phyloP scores from a whole-genome alignment of 2,113 vertebrate genomes.

The Camarhynchus parvulus region DNA sequence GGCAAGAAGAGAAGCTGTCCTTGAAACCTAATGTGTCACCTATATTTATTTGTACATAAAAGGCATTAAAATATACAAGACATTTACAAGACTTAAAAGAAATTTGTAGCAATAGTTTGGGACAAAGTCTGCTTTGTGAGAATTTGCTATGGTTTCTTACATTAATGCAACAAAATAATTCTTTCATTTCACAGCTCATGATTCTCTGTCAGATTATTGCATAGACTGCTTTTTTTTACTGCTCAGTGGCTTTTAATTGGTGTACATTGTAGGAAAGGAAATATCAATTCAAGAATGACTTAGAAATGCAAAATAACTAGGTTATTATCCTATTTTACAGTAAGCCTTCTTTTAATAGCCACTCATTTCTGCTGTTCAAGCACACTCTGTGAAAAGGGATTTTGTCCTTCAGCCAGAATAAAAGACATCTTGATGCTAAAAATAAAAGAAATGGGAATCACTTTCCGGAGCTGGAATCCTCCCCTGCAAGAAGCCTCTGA shows the following conservation, averaged over 20 bases:
- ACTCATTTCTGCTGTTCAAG: constrained; percentile 64
- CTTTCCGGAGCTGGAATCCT: constrained; percentile 61
- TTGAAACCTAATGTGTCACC: background rate
- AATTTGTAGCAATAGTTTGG: background rate
- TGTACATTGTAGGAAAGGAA: background rate
- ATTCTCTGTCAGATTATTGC: constrained; percentile 43
- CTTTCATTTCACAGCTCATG: constrained; percentile 9
- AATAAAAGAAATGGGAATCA: constrained; percentile 66
- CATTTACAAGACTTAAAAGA: background rate
- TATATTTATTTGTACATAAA: background rate
- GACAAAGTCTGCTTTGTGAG: background rate
- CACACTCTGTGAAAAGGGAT: constrained; percentile 50
- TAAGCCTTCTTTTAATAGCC: constrained; percentile 64
- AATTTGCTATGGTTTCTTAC: background rate
- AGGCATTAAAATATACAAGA: background rate
- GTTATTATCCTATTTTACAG: constrained; percentile 63
- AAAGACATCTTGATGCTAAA: constrained; percentile 70
- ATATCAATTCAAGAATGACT: constrained; percentile 42
- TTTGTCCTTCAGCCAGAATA: constrained; percentile 69
- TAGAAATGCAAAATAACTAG: constrained; percentile 58
- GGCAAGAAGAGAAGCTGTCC: background rate
- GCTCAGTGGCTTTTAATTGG: constrained; percentile 41
- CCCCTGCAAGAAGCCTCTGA: constrained; percentile 46
- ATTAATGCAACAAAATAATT: constrained; percentile 28
- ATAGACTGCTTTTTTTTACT: constrained; percentile 22